Evolutionary conservation across 2,113 vertebrate species (phyloP), one percentile per base, ranked within the genome.

Genomic region (Alligator sinensis): DNA sequence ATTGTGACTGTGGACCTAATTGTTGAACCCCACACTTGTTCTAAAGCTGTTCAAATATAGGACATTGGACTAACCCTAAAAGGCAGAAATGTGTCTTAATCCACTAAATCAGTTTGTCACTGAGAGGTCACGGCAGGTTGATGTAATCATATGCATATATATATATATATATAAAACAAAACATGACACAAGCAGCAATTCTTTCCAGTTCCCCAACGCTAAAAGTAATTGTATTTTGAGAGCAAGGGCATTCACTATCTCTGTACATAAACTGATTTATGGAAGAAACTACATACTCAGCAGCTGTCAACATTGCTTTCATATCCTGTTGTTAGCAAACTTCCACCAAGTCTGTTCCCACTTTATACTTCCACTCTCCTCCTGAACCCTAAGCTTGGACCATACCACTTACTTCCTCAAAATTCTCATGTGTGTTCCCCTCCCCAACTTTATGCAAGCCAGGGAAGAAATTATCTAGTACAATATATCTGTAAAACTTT

Each of bases 91-190:
- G 38, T 11, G 5, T 61, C 27, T 38, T 62, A 25, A 88, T 85
- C 25, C 2, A 1, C 30, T 0, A 61, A 22, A 3, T 80, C 68
- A 63, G 30, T 70, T 18, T 55, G 38, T 38, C 15, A 66, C 0
- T 4, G 34, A 4, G 14, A 76, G 76, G 54, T 14, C 61, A n/a
- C 2, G 78, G 75, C 64, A 80, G 25, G 3, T 21, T 55, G 38
- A 57, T 0, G 16, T 72, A 27, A 63, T 80, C 77, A 22, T 30
- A 60, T 15, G 34, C 2, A 77, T 0, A 0, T 80, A 22, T 1
- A 62, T 62, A 80, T 38, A 28, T 57, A 87, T 18, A 61, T 11
- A 24, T 1, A 15, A 30, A 68, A 63, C 84, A 64, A 0, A 57
- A 34, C 80, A 82, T 54, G 82, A n/a, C 11, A 68, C 15, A 68